Percentiles rank a stretch among this genome's conserved stretches.
Conservation (phyloP, 2,797 vertebrate genomes). For the Denticeps clupeoides region DNA sequence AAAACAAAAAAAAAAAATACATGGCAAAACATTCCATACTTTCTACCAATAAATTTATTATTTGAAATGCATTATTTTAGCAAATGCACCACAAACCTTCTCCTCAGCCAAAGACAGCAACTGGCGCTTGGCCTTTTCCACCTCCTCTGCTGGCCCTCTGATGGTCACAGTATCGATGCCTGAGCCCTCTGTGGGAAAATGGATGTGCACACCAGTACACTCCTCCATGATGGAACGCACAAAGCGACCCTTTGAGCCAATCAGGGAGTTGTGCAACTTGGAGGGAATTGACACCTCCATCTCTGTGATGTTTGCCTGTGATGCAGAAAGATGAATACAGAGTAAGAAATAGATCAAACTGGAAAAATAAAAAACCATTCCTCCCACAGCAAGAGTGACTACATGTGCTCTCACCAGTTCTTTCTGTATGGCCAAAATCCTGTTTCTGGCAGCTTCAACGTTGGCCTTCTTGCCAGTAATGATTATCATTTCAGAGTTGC, state of each 20-base stretch:
- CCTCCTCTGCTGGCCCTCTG: conserved; percentile 84
- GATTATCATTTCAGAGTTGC: conserved; percentile 93
- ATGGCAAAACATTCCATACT: too few relatives aligned
- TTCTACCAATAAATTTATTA: too few relatives aligned
- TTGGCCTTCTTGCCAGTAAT: conserved; percentile 94
- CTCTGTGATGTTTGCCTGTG: conserved; percentile 90
- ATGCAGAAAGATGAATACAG: neutral
- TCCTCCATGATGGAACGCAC: conserved; percentile 99
- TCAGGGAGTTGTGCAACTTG: conserved; percentile 92
- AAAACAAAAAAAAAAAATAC: too few relatives aligned
- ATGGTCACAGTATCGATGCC: conserved; percentile 94
- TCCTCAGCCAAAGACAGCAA: conserved; percentile 93
- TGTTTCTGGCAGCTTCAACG: conserved; percentile 81
- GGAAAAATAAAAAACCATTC: too few relatives aligned
- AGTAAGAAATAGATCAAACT: neutral
- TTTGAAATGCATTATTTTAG: too few relatives aligned
- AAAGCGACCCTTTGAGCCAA: conserved; percentile 92
- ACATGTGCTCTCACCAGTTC: conserved; percentile 69
- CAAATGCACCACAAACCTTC: conserved; percentile 63
- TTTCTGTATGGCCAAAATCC: conserved; percentile 93
- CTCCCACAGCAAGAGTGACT: neutral
- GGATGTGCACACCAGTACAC: conserved; percentile 95
- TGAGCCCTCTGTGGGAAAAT: conserved; percentile 93
- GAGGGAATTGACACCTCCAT: conserved; percentile 92
- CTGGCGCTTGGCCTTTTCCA: conserved; percentile 92